A percentile compares a stretch with the other conserved stretches of the same genome.
phyloP scores from a whole-genome alignment of 2,113 vertebrate genomes.

The Rhinolophus ferrumequinum region DNA sequence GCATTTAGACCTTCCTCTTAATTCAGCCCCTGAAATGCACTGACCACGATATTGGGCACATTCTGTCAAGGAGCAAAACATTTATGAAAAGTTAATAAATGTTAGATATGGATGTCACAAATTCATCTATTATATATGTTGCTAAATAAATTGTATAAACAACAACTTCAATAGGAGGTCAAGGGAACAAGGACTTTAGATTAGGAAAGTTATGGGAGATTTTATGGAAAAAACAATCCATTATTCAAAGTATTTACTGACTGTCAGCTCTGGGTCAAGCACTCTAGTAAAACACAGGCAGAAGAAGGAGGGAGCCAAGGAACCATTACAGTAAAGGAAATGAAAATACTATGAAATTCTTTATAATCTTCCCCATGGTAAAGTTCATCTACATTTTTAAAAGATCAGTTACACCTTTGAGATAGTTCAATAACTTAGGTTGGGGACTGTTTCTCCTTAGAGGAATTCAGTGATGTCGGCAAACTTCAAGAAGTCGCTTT shows the following conservation, averaged over 20 bases:
- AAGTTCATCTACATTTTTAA: neutral
- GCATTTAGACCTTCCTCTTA: neutral
- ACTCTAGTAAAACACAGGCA: neutral
- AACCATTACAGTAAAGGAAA: neutral
- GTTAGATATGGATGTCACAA: neutral
- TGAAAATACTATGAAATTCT: constrained; percentile 1
- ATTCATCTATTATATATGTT: neutral
- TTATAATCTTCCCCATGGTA: neutral
- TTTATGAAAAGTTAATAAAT: neutral
- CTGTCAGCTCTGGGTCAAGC: neutral
- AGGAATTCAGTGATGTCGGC: neutral
- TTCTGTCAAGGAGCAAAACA: neutral
- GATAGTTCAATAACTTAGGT: neutral
- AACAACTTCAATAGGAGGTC: neutral
- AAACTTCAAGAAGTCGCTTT: neutral
- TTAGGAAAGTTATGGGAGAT: neutral
- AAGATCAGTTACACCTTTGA: neutral
- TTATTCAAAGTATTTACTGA: constrained; percentile 21
- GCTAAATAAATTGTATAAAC: neutral
- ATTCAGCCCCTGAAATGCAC: neutral
- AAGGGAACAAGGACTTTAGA: neutral
- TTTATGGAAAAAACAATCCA: neutral
- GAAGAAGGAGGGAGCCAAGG: neutral
- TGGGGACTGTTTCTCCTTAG: neutral
- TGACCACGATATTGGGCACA: neutral